Conservation (phyloP, 2,888 invertebrate species). For the Idaea aversata region DNA sequence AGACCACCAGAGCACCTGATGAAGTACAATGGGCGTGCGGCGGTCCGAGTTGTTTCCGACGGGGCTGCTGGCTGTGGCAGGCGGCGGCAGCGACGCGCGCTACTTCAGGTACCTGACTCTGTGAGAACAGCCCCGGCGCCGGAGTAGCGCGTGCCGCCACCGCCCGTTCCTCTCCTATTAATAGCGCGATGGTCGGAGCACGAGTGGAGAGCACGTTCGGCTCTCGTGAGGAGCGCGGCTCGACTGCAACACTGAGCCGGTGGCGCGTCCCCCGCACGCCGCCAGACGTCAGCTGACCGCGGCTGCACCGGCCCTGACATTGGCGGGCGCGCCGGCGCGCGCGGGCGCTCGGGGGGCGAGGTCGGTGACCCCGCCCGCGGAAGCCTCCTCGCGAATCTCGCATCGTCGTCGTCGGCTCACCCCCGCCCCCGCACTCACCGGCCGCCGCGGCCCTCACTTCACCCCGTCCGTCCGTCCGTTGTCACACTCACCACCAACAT, state of each 20-base stretch:
- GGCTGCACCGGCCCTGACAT: conserved; percentile 80
- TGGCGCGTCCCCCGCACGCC: conserved; percentile 73
- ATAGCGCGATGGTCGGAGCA: conserved; percentile 50
- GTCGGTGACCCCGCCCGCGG: conserved; percentile 76
- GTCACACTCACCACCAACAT: conserved; percentile 54
- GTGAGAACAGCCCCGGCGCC: conserved; percentile 90
- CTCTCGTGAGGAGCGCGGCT: conserved; percentile 58
- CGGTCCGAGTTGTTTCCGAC: conserved; percentile 65
- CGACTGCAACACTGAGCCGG: conserved; percentile 69
- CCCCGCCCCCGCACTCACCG: conserved; percentile 33
- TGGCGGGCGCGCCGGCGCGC: conserved; percentile 65
- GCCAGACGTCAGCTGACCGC: conserved; percentile 80
- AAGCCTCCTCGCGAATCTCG: conserved; percentile 72
- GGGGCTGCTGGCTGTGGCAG: conserved; percentile 22
- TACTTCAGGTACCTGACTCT: conserved; percentile 99
- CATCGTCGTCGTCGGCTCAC: conserved; percentile 38
- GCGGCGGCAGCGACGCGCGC: conserved; percentile 90
- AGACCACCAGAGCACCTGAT: conserved; percentile 98
- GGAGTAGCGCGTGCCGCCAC: conserved; percentile 90
- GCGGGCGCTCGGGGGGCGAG: conserved; percentile 59
- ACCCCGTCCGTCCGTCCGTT: conserved; percentile 24
- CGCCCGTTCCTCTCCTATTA: conserved; percentile 55
- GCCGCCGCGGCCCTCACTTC: conserved; percentile 27
- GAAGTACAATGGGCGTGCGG: conserved; percentile 99
- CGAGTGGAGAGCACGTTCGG: conserved; percentile 51